Base-by-base conservation (phyloP, 1,140 invertebrate species). In the Drosophila ambigua region DNA sequence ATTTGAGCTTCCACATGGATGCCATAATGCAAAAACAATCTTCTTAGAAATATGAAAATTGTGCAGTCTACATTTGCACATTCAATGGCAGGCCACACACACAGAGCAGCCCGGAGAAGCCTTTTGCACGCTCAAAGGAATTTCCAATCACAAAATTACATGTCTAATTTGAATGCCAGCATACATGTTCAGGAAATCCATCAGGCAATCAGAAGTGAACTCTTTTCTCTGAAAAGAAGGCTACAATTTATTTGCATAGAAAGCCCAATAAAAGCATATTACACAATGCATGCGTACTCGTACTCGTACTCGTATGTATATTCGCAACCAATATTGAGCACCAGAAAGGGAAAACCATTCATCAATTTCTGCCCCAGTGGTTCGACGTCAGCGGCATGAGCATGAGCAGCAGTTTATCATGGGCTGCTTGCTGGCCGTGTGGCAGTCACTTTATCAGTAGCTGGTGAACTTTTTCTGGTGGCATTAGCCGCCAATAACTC, bases 401-500 rank as follows among this genome's bases (percentile, higher is more conserved):
- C 46, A 48, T 11, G 16, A 60, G 59, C 59, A 44, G 53, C 57
- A 54, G 46, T 54, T 67, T 72, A 79, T 69, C 79, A 65, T 55
- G 44, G 26, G 5, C 50, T 55, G 41, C 26, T 26, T 1, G 26
- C 28, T 31, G 26, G 5, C 50, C 48, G 28, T 24, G 55, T 24
- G 55, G 15, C 41, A 58, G 53, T 31, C 61, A 64, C 50, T 71
- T 75, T 79, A 83, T 83, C 79, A 74, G 74, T 49, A 73, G 78
- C 74, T 50, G 65, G 46, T 49, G 45, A 73, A 54, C 35, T 57
- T 55, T 73, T 63, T 51, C 62, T 78, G 57, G 60, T 74, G 62
- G 74, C 74, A 78, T 55, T 66, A 63, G 64, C 66, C 60, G 55
- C 62, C 72, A 83, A 79, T 66, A 78, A 79, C 75, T 75, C 75